phyloP scores from a whole-genome alignment of 2,797 vertebrate genomes.

The Antennarius maculatus region DNA sequence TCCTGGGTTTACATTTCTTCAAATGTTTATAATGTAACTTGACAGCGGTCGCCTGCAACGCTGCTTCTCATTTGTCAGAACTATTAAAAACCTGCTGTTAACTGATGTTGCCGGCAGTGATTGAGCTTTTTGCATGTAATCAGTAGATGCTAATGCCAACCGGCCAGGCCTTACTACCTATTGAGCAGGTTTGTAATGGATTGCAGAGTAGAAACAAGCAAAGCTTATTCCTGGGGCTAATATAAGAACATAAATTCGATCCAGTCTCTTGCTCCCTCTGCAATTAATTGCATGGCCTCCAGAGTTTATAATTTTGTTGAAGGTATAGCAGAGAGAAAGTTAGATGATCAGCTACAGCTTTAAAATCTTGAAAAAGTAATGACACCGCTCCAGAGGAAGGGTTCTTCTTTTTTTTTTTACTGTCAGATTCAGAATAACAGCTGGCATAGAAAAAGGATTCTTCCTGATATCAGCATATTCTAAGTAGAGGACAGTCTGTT shows the following conservation, averaged over 20 bases:
- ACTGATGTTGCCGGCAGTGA: slow-evolving; percentile 1
- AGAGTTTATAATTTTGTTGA: slow-evolving; percentile 58
- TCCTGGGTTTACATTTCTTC: not conserved
- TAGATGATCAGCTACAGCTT: slow-evolving; percentile 33
- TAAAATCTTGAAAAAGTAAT: slow-evolving; percentile 28
- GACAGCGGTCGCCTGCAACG: not conserved
- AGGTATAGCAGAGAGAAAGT: slow-evolving; percentile 35
- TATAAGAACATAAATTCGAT: slow-evolving; percentile 70
- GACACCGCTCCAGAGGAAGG: not conserved
- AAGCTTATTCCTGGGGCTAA: slow-evolving; percentile 58
- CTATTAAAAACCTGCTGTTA: too few species aligned
- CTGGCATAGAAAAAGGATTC: not conserved
- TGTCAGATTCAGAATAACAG: not conserved
- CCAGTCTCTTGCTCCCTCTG: slow-evolving; percentile 65
- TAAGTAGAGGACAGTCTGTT: not conserved
- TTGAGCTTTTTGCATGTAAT: slow-evolving; percentile 32
- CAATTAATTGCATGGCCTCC: slow-evolving; percentile 70
- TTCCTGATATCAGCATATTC: not conserved
- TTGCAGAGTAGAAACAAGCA: slow-evolving; percentile 52
- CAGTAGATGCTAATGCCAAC: slow-evolving; percentile 31
- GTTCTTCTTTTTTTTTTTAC: not conserved
- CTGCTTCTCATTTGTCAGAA: not conserved
- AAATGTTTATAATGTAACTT: not conserved
- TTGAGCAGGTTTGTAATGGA: slow-evolving; percentile 60
- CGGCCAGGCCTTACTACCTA: slow-evolving; percentile 26